Evolutionary conservation across 2,113 vertebrate genomes (phyloP), one percentile per base, ranked within the genome.

Genomic region (Lepisosteus oculatus): DNA sequence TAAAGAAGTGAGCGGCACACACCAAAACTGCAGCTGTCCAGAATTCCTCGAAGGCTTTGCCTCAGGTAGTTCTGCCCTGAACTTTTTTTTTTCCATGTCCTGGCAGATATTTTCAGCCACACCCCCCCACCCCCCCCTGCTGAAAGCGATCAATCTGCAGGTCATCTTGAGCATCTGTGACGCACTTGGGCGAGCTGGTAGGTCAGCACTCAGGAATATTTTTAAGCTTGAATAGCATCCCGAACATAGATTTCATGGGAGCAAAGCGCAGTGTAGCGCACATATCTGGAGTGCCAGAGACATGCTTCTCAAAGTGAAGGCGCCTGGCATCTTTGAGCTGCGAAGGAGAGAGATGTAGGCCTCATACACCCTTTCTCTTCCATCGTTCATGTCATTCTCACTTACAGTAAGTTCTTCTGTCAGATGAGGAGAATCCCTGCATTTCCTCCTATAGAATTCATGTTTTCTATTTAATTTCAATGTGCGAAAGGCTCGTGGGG

Each of bases 141-240:
- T 86, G 89, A 89, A 88, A 90, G 83, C 86, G 91, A 89, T 90
- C 88, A 87, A 90, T 91, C 87, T 86, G 86, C 80, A 82, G 87
- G 85, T 90, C 87, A 85, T 91, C 85, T 88, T 81, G 70, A 78
- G 78, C 87, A 84, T 84, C 81, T 81, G 78, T 91, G 85, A 90
- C 79, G 87, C 88, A 87, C 81, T 84, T 82, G 85, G 85, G 76
- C 80, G 86, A 85, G 80, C 75, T 71, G 86, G 74, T 78, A 80
- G 87, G 84, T 85, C 85, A 83, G 78, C 84, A 79, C 82, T 71
- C 75, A 83, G 82, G 79, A 89, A 85, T 88, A 42, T 87, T 88
- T 17, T 87, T 83, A 88, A 79, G 85, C 86, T 86, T 88, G 81
- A 74, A 67, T 74, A 57, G 67, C 67, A 69, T 68, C 55, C 54